Evolutionary conservation across 2,888 invertebrate genomes (phyloP).

Genomic region (Baronia brevicornis): DNA sequence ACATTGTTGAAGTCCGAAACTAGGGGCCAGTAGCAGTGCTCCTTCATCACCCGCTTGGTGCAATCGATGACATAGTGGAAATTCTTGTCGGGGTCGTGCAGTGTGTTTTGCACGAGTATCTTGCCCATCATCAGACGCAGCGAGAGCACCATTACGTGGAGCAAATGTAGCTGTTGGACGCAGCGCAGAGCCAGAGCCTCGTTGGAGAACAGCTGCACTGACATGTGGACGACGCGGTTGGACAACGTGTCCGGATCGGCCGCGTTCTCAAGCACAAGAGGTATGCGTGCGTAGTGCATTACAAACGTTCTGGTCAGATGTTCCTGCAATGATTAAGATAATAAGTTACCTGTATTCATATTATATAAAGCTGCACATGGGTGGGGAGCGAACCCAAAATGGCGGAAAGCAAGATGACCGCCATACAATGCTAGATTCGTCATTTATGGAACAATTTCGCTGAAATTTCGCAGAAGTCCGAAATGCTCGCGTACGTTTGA

Average conservation of each 20-base stretch:
- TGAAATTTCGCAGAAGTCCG: too few relatives aligned
- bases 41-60: slow-evolving; percentile 93
- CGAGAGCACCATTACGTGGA: slow-evolving; percentile 92
- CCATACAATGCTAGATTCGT: too few relatives aligned
- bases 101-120: slow-evolving; percentile 89
- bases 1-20: slow-evolving; percentile 98
- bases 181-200: slow-evolving; percentile 92
- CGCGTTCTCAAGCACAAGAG: slow-evolving; percentile 90
- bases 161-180: slow-evolving; percentile 90
- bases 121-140: slow-evolving; percentile 95
- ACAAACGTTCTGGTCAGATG: slow-evolving; percentile 96
- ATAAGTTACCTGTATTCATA: slow-evolving; percentile 1
- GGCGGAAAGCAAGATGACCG: too few relatives aligned
- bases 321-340: slow-evolving; percentile 75
- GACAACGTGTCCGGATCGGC: slow-evolving; percentile 93
- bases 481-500: too few relatives aligned
- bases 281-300: slow-evolving; percentile 95
- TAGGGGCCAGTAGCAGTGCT: slow-evolving; percentile 98
- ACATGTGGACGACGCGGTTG: slow-evolving; percentile 97
- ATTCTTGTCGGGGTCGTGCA: slow-evolving; percentile 87
- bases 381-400: too few relatives aligned
- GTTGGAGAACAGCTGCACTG: slow-evolving; percentile 96
- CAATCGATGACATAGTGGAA: slow-evolving; percentile 96
- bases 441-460: too few relatives aligned
- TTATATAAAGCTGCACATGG: too few relatives aligned